A percentile compares a stretch with the other conserved stretches of the same genome.
These are phyloP conservation scores for Pterocles burchelli DNA, from an alignment of 2,113 vertebrate genomes.

Conservation along the genomic window DNA sequence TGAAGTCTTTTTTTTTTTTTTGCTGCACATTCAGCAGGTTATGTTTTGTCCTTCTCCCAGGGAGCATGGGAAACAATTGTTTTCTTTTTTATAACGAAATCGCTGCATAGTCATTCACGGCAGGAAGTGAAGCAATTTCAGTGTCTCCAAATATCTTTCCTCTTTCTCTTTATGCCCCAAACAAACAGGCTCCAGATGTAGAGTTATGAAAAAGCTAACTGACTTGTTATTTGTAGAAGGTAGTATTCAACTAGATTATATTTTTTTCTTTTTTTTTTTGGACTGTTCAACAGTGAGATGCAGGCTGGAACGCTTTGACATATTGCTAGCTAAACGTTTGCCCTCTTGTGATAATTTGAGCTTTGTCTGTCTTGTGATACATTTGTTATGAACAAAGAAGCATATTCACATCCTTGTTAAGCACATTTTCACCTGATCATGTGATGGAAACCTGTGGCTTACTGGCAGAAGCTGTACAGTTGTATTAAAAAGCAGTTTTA, in stretches of 20 bases:
- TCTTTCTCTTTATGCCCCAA: slow-evolving; percentile 46
- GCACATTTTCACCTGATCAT: slow-evolving; percentile 58
- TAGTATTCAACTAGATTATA: background rate
- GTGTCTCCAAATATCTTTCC: slow-evolving; percentile 58
- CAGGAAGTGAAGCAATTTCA: slow-evolving; percentile 63
- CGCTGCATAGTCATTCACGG: slow-evolving; percentile 10
- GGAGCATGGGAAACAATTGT: slow-evolving; percentile 41
- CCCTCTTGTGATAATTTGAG: slow-evolving; percentile 55
- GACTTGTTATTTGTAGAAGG: slow-evolving; percentile 35
- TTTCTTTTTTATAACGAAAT: slow-evolving; percentile 41
- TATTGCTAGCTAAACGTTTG: slow-evolving; percentile 38
- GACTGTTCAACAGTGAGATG: background rate
- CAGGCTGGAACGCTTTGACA: slow-evolving; percentile 23
- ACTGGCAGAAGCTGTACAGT: slow-evolving; percentile 52
- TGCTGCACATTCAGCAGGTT: slow-evolving; percentile 40
- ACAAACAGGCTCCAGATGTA: slow-evolving; percentile 61
- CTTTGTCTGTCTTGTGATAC: slow-evolving; percentile 57
- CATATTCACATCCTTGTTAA: slow-evolving; percentile 42
- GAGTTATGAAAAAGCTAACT: slow-evolving; percentile 5
- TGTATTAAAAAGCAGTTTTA: slow-evolving; percentile 63
- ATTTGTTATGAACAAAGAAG: slow-evolving; percentile 40
- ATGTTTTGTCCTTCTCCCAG: slow-evolving; percentile 26
- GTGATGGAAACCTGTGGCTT: slow-evolving; percentile 32
- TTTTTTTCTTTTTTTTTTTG: background rate
- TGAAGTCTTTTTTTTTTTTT: background rate